Evolutionary conservation across 1,140 invertebrate species (phyloP), one percentile per base, ranked within the genome.

Genomic region (Lethrus apterus): DNA sequence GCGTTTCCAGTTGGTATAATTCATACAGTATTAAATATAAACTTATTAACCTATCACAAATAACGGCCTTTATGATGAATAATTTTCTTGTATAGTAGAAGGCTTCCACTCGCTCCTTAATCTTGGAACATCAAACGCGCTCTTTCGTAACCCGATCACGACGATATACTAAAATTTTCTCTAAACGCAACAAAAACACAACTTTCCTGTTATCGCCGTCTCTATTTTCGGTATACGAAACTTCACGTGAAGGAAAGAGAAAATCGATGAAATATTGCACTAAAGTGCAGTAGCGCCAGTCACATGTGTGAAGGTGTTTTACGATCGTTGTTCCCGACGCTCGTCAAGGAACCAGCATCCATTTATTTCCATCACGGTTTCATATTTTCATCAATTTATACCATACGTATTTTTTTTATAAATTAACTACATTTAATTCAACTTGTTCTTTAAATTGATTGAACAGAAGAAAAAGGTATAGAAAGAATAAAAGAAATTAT

Each of bases 301-400:
- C 48, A 40, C 52, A 51, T 54, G 48, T 51, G 52, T 42, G 32
- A 54, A 54, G 52, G 52, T 54, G 52, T 54, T 47, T 54, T 54
- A 54, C 45, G 45, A 31, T 42, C 42, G 11, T 40, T 14, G 36
- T 40, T 21, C 36, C 15, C 36, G 36, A 40, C 13, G 19, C 36
- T 40, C 36, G 20, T 34, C 18, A 20, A 19, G 36, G 24, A n/a
- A 21, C 13, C 36, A 21, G 19, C 18, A n/a, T 15, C n/a, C n/a
- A n/a, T n/a, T n/a, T n/a, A n/a, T n/a, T n/a, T n/a, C n/a, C n/a
- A n/a, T n/a, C n/a, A n/a, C n/a, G n/a, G n/a, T n/a, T n/a, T n/a
- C n/a, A n/a, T n/a, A n/a, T n/a, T n/a, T n/a, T n/a, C n/a, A n/a
- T n/a, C n/a, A n/a, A n/a, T n/a, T n/a, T n/a, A n/a, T n/a, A n/a